Base-by-base conservation (phyloP, 2,888 invertebrate genomes). In the Thymelicus acteon region DNA sequence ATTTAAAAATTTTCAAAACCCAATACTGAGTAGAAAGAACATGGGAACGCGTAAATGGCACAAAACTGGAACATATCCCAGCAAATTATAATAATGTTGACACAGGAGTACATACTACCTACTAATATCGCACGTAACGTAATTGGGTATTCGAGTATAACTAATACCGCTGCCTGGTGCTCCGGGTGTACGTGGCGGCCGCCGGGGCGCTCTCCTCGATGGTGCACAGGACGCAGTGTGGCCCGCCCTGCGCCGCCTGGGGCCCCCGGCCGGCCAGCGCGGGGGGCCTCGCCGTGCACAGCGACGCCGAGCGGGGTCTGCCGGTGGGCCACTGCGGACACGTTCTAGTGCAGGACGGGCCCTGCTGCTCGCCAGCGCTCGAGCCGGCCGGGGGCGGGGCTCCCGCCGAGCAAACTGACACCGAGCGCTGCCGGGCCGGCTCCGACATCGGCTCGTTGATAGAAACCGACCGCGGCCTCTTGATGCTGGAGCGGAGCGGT, bases 211-310 rank as follows among this genome's bases (percentile, higher is more conserved):
- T 57, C 49, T 69, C 69, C 39, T 69, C 63, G 58, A 69, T 69
- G 15, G 69, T 69, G 40, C 69, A 69, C 24, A 69, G 31, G 8
- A 69, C 63, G 39, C 69, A 69, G 7, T 49, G 69, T 7, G 69
- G 69, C 13, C 19, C 57, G 40, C 37, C 31, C 57, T 48, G 47
- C 7, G 6, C 10, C 37, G 47, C 37, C 12, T 39, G 49, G 44
- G 52, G 13, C 24, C 67, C 40, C 15, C 57, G 44, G 31, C 7
- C 19, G 15, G 44, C 10, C 2, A n/a, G 40, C 24, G 40, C 15
- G 7, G 8, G 31, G 8, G 48, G 7, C 39, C 60, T 37, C 7
- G 49, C 19, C 13, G 62, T 7, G 15, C 57, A 57, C n/a, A 57
- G 2, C 13, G 67, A 69, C 12, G 48, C 40, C 57, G 68, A 69